Evolutionary conservation across 2,113 vertebrate species (phyloP).

Genomic region (Cynopterus brachyotis): DNA sequence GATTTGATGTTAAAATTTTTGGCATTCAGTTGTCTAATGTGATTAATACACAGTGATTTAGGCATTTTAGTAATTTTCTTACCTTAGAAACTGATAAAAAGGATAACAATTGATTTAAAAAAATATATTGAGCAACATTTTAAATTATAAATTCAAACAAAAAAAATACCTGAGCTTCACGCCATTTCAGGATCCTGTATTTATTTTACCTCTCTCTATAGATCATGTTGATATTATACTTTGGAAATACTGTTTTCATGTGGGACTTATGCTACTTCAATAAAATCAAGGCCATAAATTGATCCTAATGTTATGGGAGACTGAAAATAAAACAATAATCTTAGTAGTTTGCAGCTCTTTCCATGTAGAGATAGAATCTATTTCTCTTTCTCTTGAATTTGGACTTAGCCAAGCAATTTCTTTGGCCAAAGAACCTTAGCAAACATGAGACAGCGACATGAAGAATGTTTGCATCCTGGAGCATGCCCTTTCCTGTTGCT

Average conservation of each 20-base stretch:
- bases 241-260: not conserved
- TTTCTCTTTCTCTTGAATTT: not conserved
- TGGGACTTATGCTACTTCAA: not conserved
- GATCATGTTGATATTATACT: not conserved
- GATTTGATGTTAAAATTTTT: conserved; percentile 29
- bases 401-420: not conserved
- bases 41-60: conserved; percentile 48
- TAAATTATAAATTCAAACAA: conserved; percentile 13
- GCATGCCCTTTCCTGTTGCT: not conserved
- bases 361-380: not conserved
- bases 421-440: not conserved
- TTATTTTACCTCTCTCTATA: not conserved
- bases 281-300: not conserved
- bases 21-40: conserved; percentile 1
- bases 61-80: conserved; percentile 26
- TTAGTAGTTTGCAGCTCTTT: not conserved
- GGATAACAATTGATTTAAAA: not conserved
- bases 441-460: not conserved
- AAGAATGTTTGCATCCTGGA: not conserved
- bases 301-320: not conserved
- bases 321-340: not conserved
- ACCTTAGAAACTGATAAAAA: not conserved
- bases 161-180: not conserved
- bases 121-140: not conserved
- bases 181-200: not conserved